Base-by-base conservation (phyloP, 2,888 invertebrate genomes). In the Lithophane leautieri region DNA sequence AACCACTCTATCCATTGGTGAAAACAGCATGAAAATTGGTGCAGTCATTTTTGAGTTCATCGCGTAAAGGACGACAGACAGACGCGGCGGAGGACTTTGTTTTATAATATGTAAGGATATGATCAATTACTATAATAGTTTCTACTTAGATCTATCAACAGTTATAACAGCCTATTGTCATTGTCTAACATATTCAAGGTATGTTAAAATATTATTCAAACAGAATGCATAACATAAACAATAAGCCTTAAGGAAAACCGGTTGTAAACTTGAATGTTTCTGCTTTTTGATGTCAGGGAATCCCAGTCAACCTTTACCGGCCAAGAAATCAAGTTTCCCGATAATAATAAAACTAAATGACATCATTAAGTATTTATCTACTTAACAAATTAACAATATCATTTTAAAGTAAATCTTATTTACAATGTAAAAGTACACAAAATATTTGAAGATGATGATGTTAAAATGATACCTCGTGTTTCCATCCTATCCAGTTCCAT, bases 241-340 rank as follows among this genome's bases (percentile, higher is more conserved):
- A 78, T 71, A 52, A 61, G 61, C 50, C 54, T 73, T 77, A 76
- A 77, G 84, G 79, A 86, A 84, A 87, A 86, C 84, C 79, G 72
- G 79, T 74, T 70, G n/a, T 63, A 34, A 73, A 74, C 62, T 68
- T 67, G 50, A 79, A 75, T 22, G 12, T 34, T 34, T 69, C 63
- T 73, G 68, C 61, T 67, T 42, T 58, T 81, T 78, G 60, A 82
- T 84, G 77, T 80, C 77, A 86, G 88, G 84, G 81, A 87, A 82
- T 89, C 83, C 85, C 90, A 89, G 70, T 81, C 70, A 71, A 63
- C 72, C 70, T 85, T 77, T 40, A 79, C 50, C 56, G 60, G 12
- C 42, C 66, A 78, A 74, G 68, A 67, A 73, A 76, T 77, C 81
- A 74, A 50, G 73, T 72, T 78, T 69, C 14, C 67, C n/a, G 54